Base-by-base conservation (phyloP, 2,113 vertebrate species). In the Macquaria australasica region DNA sequence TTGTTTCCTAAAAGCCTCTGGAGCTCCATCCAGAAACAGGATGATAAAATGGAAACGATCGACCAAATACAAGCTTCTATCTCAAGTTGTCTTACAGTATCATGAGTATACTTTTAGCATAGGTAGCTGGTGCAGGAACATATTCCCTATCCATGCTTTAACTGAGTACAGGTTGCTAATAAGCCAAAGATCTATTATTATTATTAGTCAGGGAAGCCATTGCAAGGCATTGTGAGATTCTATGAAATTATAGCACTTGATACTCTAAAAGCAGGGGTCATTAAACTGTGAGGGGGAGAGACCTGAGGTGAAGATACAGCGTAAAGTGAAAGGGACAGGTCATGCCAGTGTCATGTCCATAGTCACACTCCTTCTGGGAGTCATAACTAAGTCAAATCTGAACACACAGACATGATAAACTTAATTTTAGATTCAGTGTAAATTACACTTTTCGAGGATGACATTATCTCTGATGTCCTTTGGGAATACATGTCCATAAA, bases 1-100 rank as follows among this genome's bases (percentile, higher is more conserved):
- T 73, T 58, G 58, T 45, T 75, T 51, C 66, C 60, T 67, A 20
- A 48, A 83, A 71, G 67, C 82, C 66, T 87, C 63, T 1, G 51
- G 55, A 81, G 67, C 56, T 6, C 58, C 62, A 23, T n/a, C 1
- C 6, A 76, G 62, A 58, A 70, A 20, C 23, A 2, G 50, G 55
- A n/a, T 1, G 45, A 56, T 45, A 34, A 58, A 89, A 75, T 48
- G 34, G 45, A 67, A 68, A 51, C 18, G 0, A 3, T 43, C 2
- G 3, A 56, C 8, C 64, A 6, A 23, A 39, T 41, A 3, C 37
- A 51, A 23, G 63, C 68, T 82, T 64, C 64, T 51, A 59, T 60
- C 73, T 37, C 0, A 58, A 71, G 73, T 43, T 34, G 39, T 55
- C 45, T 41, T 10, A 31, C 21, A 59, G 39, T 11, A 48, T 4